Base-by-base conservation (phyloP, 2,888 invertebrate species). In the Stramonita haemastoma region DNA sequence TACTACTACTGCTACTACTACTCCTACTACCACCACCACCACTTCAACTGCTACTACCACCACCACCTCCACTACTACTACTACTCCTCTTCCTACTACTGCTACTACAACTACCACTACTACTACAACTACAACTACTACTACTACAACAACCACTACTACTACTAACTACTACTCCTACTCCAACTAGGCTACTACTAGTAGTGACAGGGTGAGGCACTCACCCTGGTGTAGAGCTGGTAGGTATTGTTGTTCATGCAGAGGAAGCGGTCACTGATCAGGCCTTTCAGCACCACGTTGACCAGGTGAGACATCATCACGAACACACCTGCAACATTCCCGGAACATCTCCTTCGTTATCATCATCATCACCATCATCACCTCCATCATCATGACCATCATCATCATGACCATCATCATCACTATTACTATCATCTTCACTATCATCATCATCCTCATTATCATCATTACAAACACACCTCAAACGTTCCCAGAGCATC, bases 161-260 rank as follows among this genome's bases (percentile, higher is more conserved):
- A 46, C 46, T 46, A 8, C 46, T 46, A 5, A 8, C 46, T 46
- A 46, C 46, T 46, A 8, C 46, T 46, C 2, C 46, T 46, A 8
- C 46, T 46, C n/a, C n/a, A n/a, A n/a, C n/a, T n/a, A n/a, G n/a
- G 46, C 46, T 46, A 8, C 46, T 46, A 8, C 46, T 46, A 8
- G 4, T 46, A 46, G 46, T 8, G 2, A 8, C 46, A 5, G 8
- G 46, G 46, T 8, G 46, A 46, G 46, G n/a, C 66, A 91, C 93
- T 91, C 87, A 93, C 92, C 85, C 91, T 90, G 34, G 92, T 91
- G 85, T 92, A 93, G 22, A 93, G 88, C 46, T 91, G 90, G 66
- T 92, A 91, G 8, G 88, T 66, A 11, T 11, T 32, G 83, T 91
- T 89, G 89, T 93, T 89, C 93, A 93, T 93, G 86, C 93, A 93